A percentile compares a stretch with the other conserved stretches of the same genome.
phyloP scores from a whole-genome alignment of 2,797 vertebrate genomes.

The Megaceryle alcyon region DNA sequence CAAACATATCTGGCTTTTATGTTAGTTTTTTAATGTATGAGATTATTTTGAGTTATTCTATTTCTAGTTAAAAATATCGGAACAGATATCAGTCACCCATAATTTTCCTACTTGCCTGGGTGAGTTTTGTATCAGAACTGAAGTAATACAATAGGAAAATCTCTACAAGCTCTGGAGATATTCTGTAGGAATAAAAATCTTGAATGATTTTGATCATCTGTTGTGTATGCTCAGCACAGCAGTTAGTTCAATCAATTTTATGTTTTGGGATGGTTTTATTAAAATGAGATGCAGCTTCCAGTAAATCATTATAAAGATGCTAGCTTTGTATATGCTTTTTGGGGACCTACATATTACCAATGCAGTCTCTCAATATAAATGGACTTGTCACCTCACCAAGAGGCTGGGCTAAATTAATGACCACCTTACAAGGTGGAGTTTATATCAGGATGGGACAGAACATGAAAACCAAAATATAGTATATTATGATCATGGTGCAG shows the following conservation, averaged over 20 bases:
- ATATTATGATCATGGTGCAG: not conserved
- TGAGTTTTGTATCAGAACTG: constrained; percentile 3
- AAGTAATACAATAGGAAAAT: constrained; percentile 39
- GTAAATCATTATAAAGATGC: constrained; percentile 78
- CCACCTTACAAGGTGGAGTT: not conserved
- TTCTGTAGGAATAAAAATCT: constrained; percentile 74
- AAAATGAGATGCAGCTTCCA: constrained; percentile 79
- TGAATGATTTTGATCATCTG: constrained; percentile 80
- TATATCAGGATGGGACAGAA: not conserved
- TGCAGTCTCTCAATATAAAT: not conserved
- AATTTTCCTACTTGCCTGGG: constrained; percentile 1
- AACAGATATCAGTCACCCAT: not conserved
- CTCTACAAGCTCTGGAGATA: constrained; percentile 64
- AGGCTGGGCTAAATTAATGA: not conserved
- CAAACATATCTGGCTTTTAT: not conserved
- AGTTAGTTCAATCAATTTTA: constrained; percentile 82
- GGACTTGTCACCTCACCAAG: not conserved
- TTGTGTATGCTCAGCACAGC: constrained; percentile 76
- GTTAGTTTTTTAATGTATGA: not conserved
- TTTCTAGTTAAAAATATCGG: constrained; percentile 34
- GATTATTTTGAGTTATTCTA: constrained; percentile 18
- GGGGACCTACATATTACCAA: constrained; percentile 2
- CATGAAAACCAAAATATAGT: not conserved
- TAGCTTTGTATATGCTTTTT: constrained; percentile 52
- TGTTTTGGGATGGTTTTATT: constrained; percentile 81